phyloP scores from a whole-genome alignment of 2,113 vertebrate species.

The Malurus elegans region DNA sequence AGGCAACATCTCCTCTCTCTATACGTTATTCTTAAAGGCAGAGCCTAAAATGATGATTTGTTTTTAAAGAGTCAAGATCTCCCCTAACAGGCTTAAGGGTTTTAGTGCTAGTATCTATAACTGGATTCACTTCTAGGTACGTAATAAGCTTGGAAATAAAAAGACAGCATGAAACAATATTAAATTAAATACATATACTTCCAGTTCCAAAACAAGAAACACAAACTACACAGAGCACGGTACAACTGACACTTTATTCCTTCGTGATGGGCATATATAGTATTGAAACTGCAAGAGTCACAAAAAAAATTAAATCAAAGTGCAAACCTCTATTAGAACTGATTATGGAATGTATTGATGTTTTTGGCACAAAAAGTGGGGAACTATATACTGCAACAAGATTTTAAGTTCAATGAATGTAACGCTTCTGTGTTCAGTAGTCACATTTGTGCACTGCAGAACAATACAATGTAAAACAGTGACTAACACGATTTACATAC shows the following conservation, averaged over 20 bases:
- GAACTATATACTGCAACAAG: slow-evolving; percentile 34
- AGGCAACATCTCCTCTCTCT: neutral
- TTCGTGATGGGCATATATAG: slow-evolving; percentile 60
- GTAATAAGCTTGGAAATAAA: neutral
- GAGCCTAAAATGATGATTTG: neutral
- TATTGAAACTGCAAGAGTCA: slow-evolving; percentile 60
- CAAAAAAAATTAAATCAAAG: slow-evolving; percentile 45
- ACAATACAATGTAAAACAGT: slow-evolving; percentile 58
- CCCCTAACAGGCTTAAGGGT: neutral
- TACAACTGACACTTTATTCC: slow-evolving; percentile 78
- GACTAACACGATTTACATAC: slow-evolving; percentile 68
- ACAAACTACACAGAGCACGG: slow-evolving; percentile 8
- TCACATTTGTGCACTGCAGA: slow-evolving; percentile 57
- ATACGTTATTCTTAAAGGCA: neutral
- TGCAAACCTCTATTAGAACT: slow-evolving; percentile 61
- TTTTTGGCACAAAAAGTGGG: slow-evolving; percentile 76
- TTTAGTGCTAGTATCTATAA: neutral
- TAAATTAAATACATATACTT: neutral
- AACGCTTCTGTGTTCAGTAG: slow-evolving; percentile 49
- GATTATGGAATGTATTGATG: slow-evolving; percentile 56
- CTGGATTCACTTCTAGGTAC: neutral
- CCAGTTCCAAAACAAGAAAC: slow-evolving; percentile 34
- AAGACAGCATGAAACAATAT: neutral
- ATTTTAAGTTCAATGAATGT: slow-evolving; percentile 37
- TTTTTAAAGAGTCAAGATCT: neutral